A percentile compares a stretch with the other conserved stretches of the same genome.
Conservation (phyloP, 53 echinoderm and acorn worm species). For the Pentamera pediparva region DNA sequence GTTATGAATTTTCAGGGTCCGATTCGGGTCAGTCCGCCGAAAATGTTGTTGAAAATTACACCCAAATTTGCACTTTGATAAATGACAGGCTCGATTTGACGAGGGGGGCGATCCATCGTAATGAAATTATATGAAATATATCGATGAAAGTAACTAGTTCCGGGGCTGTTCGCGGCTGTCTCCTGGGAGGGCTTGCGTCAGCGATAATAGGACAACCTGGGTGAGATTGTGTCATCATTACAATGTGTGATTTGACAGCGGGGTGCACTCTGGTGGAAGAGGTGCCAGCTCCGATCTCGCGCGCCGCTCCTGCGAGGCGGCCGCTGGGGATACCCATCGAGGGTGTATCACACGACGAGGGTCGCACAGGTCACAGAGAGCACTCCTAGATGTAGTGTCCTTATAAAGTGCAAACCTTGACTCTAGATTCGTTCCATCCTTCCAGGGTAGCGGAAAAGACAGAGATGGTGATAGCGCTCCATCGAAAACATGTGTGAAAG, state of each 20-base stretch:
- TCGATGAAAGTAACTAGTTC: slow-evolving; percentile 30
- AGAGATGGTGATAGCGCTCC: too few relatives aligned
- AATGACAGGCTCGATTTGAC: slow-evolving; percentile 34
- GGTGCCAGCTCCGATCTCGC: too few relatives aligned
- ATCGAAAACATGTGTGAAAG: too few relatives aligned
- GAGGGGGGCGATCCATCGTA: slow-evolving; percentile 24
- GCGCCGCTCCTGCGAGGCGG: too few relatives aligned
- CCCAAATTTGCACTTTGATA: slow-evolving; percentile 37
- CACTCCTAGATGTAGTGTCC: too few relatives aligned
- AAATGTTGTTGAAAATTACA: slow-evolving; percentile 34
- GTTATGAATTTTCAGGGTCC: slow-evolving; percentile 34
- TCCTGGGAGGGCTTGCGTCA: slow-evolving; percentile 25
- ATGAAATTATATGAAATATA: slow-evolving; percentile 36
- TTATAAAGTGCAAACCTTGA: too few relatives aligned
- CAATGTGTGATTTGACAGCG: slow-evolving; percentile 20
- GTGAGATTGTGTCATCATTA: slow-evolving; percentile 25
- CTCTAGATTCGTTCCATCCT: too few relatives aligned
- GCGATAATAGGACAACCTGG: slow-evolving; percentile 12
- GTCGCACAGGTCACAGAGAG: too few relatives aligned
- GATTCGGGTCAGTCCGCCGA: slow-evolving; percentile 24
- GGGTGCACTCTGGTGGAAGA: slow-evolving; percentile 22
- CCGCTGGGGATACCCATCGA: too few relatives aligned
- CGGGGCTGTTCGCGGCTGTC: background rate
- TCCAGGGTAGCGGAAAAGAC: too few relatives aligned
- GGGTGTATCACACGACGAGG: too few relatives aligned